Conservation (phyloP, 2,888 invertebrate genomes). For the Eupithecia abbreviata region DNA sequence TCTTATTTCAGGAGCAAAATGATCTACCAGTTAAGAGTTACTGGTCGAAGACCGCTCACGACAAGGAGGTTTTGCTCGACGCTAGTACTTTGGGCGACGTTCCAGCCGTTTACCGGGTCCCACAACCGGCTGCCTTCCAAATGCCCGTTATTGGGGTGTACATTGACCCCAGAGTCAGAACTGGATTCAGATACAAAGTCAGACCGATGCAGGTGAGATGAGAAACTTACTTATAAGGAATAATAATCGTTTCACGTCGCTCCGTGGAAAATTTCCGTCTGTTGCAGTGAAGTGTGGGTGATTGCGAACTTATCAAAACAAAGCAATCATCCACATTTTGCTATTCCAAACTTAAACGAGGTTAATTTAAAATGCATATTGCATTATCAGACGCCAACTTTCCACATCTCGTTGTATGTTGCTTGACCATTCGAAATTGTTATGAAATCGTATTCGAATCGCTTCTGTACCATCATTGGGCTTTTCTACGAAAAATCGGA, state of each 20-base stretch:
- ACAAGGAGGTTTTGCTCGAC: slow-evolving; percentile 78
- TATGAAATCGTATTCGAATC: slow-evolving; percentile 55
- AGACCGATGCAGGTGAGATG: slow-evolving; percentile 85
- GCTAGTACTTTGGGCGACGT: slow-evolving; percentile 86
- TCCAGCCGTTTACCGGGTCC: slow-evolving; percentile 86
- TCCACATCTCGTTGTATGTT: slow-evolving; percentile 68
- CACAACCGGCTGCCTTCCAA: slow-evolving; percentile 85
- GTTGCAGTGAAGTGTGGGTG: slow-evolving; percentile 67
- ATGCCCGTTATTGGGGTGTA: slow-evolving; percentile 89
- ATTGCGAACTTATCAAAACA: slow-evolving; percentile 61
- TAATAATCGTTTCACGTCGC: slow-evolving; percentile 55
- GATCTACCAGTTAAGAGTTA: slow-evolving; percentile 64
- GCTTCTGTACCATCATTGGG: slow-evolving; percentile 73
- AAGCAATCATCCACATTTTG: slow-evolving; percentile 77
- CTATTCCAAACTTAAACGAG: slow-evolving; percentile 6
- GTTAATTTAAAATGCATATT: slow-evolving; percentile 17
- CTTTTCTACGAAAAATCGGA: slow-evolving; percentile 59
- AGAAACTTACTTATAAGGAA: slow-evolving; percentile 60
- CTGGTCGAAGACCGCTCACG: slow-evolving; percentile 62
- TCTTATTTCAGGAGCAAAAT: slow-evolving; percentile 62
- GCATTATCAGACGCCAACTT: slow-evolving; percentile 54
- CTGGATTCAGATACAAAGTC: slow-evolving; percentile 90
- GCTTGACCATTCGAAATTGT: slow-evolving; percentile 70
- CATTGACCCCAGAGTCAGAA: slow-evolving; percentile 87
- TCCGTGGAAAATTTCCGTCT: slow-evolving; percentile 66